phyloP scores from a whole-genome alignment of 2,797 vertebrate genomes.

The Poeciliopsis gracilis region DNA sequence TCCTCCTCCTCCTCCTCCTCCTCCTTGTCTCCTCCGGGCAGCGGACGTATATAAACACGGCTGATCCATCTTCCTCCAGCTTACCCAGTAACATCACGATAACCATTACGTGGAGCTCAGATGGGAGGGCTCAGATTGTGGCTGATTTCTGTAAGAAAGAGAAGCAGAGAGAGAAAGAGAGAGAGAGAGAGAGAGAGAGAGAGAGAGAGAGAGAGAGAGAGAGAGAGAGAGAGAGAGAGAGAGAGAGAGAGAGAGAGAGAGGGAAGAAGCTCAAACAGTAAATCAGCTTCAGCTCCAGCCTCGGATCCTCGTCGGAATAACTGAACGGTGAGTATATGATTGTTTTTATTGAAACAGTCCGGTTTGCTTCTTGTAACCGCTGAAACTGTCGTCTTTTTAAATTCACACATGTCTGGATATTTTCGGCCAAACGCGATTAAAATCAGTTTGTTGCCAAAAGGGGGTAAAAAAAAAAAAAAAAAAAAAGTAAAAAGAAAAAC shows the following conservation, averaged over 20 bases:
- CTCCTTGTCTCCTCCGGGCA: conserved; percentile 64
- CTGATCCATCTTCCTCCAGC: conserved; percentile 73
- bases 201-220: conserved; percentile 2
- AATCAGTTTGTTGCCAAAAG: background rate
- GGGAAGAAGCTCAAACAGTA: conserved; percentile 15
- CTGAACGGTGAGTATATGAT: conserved; percentile 64
- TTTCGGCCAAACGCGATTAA: conserved; percentile 18
- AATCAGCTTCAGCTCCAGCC: conserved; percentile 52
- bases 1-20: conserved; percentile 54
- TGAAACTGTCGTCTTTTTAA: background rate
- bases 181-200: background rate
- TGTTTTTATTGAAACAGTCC: background rate
- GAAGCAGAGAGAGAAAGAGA: conserved; percentile 1
- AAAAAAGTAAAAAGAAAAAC: background rate
- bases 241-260: too few relatives aligned
- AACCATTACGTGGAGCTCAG: conserved; percentile 64
- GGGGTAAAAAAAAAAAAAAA: too few relatives aligned
- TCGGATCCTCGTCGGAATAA: conserved; percentile 39
- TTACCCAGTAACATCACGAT: conserved; percentile 76
- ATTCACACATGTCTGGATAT: background rate
- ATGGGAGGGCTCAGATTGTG: conserved; percentile 62
- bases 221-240: background rate
- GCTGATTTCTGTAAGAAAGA: conserved; percentile 47
- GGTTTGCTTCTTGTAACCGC: background rate
- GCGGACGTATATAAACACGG: conserved; percentile 77